A percentile compares a stretch with the other conserved stretches of the same genome.
Evolutionary conservation across 2,113 vertebrate species (phyloP).

Genomic region (Nycticryphes semicollaris): DNA sequence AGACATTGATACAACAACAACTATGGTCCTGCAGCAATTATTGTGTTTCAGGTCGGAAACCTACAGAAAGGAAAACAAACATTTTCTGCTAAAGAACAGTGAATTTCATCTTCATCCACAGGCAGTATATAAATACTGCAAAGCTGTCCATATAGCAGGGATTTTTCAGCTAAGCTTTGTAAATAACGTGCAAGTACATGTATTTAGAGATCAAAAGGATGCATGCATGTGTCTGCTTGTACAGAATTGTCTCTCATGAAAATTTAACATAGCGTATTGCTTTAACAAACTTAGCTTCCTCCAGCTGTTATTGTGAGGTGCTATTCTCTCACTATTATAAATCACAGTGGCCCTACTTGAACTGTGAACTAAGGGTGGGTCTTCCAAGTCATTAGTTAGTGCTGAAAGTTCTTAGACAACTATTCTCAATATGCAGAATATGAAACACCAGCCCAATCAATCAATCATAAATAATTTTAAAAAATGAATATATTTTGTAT

Average conservation of each 20-base stretch:
- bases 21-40: neutral
- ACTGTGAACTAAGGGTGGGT: neutral
- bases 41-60: neutral
- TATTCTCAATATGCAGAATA: neutral
- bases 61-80: neutral
- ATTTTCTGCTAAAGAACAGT: neutral
- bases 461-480: neutral
- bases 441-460: neutral
- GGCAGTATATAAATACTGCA: neutral
- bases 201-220: neutral
- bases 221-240: neutral
- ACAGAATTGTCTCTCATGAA: neutral
- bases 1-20: neutral
- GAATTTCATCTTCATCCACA: neutral
- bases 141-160: neutral
- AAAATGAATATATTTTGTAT: neutral
- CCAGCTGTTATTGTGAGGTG: neutral
- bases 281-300: neutral
- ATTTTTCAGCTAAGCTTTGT: neutral
- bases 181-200: neutral
- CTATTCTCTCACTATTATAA: neutral
- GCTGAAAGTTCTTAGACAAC: neutral
- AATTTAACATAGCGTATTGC: fast-evolving
- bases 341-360: neutral
- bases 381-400: neutral